Evolutionary conservation across 2,888 invertebrate genomes (phyloP).

Genomic region (Yponomeuta sedellus): DNA sequence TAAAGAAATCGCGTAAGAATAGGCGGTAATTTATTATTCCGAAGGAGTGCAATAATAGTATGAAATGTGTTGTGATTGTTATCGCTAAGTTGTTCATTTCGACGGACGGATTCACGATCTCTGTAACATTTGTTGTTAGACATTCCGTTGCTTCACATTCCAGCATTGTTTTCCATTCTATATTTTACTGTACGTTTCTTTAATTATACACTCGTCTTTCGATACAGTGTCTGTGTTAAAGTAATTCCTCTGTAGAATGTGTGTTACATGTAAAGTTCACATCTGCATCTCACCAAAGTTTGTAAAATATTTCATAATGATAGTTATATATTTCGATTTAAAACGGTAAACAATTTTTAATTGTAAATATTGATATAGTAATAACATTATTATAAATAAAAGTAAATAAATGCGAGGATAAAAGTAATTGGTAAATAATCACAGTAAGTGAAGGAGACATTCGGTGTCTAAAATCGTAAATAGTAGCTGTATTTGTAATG

Average conservation of each 20-base stretch:
- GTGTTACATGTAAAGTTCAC: constrained; percentile 62
- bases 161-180: constrained; percentile 23
- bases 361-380: constrained; percentile 44
- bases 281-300: constrained; percentile 75
- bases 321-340: constrained; percentile 68
- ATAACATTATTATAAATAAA: not conserved
- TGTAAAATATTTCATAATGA: constrained; percentile 74
- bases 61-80: constrained; percentile 73
- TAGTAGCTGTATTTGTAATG: constrained; percentile 71
- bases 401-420: constrained; percentile 51
- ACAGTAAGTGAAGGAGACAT: constrained; percentile 54
- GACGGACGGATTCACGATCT: not conserved
- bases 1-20: constrained; percentile 49
- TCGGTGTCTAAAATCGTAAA: constrained; percentile 70
- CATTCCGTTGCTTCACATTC: constrained; percentile 59
- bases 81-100: constrained; percentile 44
- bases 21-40: constrained; percentile 65
- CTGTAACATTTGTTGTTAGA: constrained; percentile 52
- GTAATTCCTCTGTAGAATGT: constrained; percentile 43
- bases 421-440: constrained; percentile 51
- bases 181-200: constrained; percentile 21
- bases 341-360: constrained; percentile 56
- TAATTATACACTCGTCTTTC: constrained; percentile 26
- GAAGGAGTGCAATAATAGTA: constrained; percentile 73
- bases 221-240: constrained; percentile 18